Percentiles rank a stretch among this genome's conserved stretches.
These are phyloP conservation scores for Ecliptopera silaceata DNA, from an alignment of 2,888 invertebrate genomes.

Conservation along the genomic window DNA sequence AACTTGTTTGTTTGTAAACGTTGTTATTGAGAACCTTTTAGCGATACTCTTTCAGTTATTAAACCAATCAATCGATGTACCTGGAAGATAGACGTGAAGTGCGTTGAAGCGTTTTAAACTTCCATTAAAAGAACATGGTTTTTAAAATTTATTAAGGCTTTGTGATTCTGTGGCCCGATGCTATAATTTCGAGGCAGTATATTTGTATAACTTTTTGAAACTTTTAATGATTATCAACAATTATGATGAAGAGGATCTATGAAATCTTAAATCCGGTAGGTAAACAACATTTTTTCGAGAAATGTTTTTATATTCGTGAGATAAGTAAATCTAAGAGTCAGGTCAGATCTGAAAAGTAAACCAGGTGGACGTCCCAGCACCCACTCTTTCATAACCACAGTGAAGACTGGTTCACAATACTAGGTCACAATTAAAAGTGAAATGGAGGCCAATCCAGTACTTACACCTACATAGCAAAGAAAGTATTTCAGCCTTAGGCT, in stretches of 20 bases:
- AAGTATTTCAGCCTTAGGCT: slow-evolving; percentile 41
- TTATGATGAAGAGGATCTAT: too few species aligned
- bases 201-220: too few species aligned
- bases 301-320: too few species aligned
- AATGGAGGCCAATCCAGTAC: slow-evolving; percentile 32
- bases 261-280: too few species aligned
- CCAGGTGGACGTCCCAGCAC: neutral
- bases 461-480: slow-evolving; percentile 40
- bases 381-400: slow-evolving; percentile 22
- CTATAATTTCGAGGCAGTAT: too few species aligned
- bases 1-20: slow-evolving; percentile 23
- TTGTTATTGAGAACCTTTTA: slow-evolving; percentile 12
- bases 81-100: neutral
- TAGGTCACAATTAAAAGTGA: slow-evolving; percentile 32
- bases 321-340: too few species aligned
- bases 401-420: slow-evolving; percentile 18
- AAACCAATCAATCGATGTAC: neutral
- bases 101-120: too few species aligned
- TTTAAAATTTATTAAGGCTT: too few species aligned
- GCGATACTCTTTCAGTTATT: neutral
- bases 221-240: too few species aligned
- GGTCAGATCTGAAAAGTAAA: neutral
- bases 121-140: too few species aligned
- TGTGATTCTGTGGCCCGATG: too few species aligned
- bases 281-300: too few species aligned